Evolutionary conservation across 2,797 vertebrate species (phyloP), one percentile per base, ranked within the genome.

Genomic region (Pterois miles): DNA sequence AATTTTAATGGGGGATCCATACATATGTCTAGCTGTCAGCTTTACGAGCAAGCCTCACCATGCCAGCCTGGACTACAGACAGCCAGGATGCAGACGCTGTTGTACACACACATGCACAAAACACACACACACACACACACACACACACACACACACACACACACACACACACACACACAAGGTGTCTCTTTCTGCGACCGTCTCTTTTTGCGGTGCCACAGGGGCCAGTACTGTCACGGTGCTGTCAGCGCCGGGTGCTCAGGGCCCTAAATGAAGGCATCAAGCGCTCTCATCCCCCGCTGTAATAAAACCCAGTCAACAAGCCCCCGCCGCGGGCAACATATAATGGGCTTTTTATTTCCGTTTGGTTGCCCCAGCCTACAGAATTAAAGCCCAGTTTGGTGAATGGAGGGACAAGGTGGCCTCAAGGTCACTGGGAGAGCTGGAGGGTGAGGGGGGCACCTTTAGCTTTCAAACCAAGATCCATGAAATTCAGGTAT

Each of bases 1-100:
- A 97, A 97, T 94, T 96, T 98, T 99, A 98, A 98, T 96, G 89
- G 96, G 96, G 96, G 96, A 96, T 96, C 96, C 92, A 96, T 97
- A 97, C 96, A 97, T 98, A 95, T 95, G 91, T 97, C 96, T 96
- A 92, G 95, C 95, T 98, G 97, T 98, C 97, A 97, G 93, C 96
- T 98, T 99, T 99, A 99, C 90, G 96, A 96, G 92, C 92, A 60
- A 83, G 90, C 86, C 90, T 91, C 86, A 62, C 88, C 79, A 88
- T 93, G 91, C 91, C 91, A 92, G 85, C 83, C 71, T 84, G 80
- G 83, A 89, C 84, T 73, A 75, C 87, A 93, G 87, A 80, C 88
- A 89, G 80, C 76, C 86, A 85, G 85, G 71, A 85, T 67, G 71
- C 66, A 83, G 54, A 71, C 63, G 18, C 60, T 64, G 58, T 52